A percentile compares a stretch with the other conserved stretches of the same genome.
Conservation (phyloP, 2,113 vertebrate species). For the Hydrochoerus hydrochaeris region DNA sequence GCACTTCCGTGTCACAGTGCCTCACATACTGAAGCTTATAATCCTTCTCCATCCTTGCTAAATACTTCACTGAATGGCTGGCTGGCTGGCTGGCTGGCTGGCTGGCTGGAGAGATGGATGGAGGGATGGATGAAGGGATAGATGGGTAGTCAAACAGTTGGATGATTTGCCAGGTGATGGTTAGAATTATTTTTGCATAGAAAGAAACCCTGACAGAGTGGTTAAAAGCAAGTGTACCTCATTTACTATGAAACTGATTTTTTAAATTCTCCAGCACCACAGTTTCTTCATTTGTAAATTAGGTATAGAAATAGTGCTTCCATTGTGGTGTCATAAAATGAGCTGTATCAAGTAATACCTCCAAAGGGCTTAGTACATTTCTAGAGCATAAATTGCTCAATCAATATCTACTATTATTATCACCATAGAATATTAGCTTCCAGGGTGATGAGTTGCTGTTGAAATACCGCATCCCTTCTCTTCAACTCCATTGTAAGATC, state of each 20-base stretch:
- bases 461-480: neutral
- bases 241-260: neutral
- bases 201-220: neutral
- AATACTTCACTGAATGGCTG: neutral
- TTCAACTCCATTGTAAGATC: neutral
- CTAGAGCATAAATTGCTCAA: neutral
- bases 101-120: no score
- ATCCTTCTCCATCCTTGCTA: neutral
- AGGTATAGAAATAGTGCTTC: neutral
- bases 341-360: neutral
- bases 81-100: neutral
- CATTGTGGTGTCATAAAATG: neutral
- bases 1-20: neutral
- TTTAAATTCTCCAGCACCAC: neutral
- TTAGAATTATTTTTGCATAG: neutral
- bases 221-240: neutral
- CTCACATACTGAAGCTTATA: neutral
- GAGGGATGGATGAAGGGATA: neutral
- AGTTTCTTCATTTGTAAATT: slow-evolving; percentile 35
- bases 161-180: neutral
- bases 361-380: neutral
- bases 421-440: neutral
- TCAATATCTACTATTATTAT: neutral
- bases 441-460: neutral
- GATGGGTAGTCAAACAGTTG: neutral